phyloP scores from a whole-genome alignment of 2,113 vertebrate genomes.

The Thryonomys swinderianus region DNA sequence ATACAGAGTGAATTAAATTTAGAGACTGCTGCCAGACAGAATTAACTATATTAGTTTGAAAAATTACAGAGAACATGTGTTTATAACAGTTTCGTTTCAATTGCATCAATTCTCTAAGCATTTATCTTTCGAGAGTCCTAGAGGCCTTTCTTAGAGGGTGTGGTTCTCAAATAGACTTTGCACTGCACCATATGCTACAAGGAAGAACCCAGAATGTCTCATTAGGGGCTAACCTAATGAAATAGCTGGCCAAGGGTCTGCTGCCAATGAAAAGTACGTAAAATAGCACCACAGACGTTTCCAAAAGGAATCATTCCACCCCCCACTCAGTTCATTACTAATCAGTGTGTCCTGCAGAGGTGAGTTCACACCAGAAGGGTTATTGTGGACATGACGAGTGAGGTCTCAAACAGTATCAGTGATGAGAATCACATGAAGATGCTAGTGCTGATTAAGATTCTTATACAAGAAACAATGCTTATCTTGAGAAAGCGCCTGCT shows the following conservation, averaged over 20 bases:
- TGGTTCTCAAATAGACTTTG: neutral
- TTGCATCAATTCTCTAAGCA: constrained; percentile 62
- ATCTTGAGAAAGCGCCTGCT: neutral
- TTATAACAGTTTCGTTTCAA: constrained; percentile 65
- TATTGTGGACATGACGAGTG: neutral
- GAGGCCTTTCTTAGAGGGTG: neutral
- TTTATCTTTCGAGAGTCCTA: constrained; percentile 61
- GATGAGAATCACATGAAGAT: neutral
- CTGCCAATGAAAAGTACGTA: neutral
- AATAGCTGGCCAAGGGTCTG: neutral
- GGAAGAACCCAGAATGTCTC: constrained; percentile 3
- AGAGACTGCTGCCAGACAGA: constrained; percentile 67
- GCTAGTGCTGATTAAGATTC: constrained; percentile 22
- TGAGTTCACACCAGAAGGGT: constrained; percentile 6
- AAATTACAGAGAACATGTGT: constrained; percentile 65
- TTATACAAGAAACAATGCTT: neutral
- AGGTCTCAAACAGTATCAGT: neutral
- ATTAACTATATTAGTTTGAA: constrained; percentile 77
- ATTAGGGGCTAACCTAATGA: neutral
- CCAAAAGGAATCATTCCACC: constrained; percentile 44
- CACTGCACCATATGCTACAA: neutral
- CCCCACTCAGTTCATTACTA: constrained; percentile 44
- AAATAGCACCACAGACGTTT: constrained; percentile 21
- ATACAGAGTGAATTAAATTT: constrained; percentile 69
- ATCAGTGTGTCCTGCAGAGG: constrained; percentile 26